phyloP scores from a whole-genome alignment of 2,888 invertebrate genomes.

The Bugula neritina region DNA sequence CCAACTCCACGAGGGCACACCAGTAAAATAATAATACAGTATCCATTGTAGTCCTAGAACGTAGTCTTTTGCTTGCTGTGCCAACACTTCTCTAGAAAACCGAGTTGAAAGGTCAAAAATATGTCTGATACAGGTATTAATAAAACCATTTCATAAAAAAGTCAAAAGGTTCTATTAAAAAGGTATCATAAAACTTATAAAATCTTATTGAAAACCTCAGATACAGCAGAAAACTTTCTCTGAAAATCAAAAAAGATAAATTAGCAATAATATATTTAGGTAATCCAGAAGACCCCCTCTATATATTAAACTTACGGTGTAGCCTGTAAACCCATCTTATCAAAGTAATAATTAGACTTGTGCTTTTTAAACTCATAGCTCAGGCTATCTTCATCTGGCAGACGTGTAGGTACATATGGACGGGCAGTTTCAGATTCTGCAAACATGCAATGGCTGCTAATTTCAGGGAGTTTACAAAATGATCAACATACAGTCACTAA shows the following conservation, averaged over 20 bases:
- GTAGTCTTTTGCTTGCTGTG: constrained; percentile 78
- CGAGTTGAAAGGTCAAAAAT: constrained; percentile 29
- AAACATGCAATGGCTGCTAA: too few species aligned
- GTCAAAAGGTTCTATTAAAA: too few species aligned
- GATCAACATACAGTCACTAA: too few species aligned
- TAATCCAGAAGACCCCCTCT: too few species aligned
- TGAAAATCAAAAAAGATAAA: too few species aligned
- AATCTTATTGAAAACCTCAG: too few species aligned
- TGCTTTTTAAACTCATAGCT: constrained; percentile 71
- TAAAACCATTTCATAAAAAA: too few species aligned
- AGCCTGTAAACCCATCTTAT: constrained; percentile 77
- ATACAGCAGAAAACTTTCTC: too few species aligned
- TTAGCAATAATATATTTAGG: too few species aligned
- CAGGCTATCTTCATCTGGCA: constrained; percentile 55
- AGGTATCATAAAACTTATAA: too few species aligned
- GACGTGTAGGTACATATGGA: constrained; percentile 29
- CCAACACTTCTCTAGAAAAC: constrained; percentile 66
- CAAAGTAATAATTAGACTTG: constrained; percentile 85
- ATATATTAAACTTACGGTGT: constrained; percentile 73
- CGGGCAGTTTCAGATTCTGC: constrained; percentile 34
- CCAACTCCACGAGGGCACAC: constrained; percentile 97
- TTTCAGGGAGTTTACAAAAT: too few species aligned
- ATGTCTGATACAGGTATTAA: neutral
- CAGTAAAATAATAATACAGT: constrained; percentile 89
- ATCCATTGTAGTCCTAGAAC: constrained; percentile 94